phyloP scores from a whole-genome alignment of 2,797 vertebrate species.

The Phylloscopus collybita region DNA sequence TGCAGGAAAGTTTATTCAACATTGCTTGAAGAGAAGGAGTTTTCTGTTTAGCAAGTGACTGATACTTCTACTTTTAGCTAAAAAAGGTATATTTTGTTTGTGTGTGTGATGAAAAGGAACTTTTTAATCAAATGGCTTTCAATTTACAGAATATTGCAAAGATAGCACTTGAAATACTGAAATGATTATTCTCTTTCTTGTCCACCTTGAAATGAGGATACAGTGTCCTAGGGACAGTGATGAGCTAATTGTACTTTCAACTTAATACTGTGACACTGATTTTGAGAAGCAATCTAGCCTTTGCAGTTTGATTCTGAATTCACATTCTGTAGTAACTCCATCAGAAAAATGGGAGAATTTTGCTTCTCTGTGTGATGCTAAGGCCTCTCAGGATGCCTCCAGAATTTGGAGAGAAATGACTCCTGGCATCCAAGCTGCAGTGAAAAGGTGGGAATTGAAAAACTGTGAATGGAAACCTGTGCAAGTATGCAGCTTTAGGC shows the following conservation, averaged over 20 bases:
- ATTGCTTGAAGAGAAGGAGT: background rate
- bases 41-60: background rate
- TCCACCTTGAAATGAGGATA: background rate
- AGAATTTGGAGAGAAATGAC: background rate
- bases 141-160: background rate
- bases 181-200: background rate
- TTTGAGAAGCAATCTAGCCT: background rate
- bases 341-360: conserved; percentile 1
- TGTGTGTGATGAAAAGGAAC: background rate
- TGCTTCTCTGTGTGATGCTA: background rate
- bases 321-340: background rate
- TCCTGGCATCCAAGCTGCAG: background rate
- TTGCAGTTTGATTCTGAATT: background rate
- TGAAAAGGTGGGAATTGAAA: background rate
- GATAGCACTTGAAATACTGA: background rate
- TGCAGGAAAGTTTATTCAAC: background rate
- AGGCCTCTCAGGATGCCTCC: background rate
- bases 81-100: background rate
- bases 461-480: background rate
- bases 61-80: background rate
- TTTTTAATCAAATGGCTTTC: background rate
- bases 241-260: background rate
- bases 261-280: background rate
- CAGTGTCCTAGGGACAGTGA: background rate
- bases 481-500: background rate